Base-by-base conservation (phyloP, 2,797 vertebrate species). In the Enteromius unitaeniatus region DNA sequence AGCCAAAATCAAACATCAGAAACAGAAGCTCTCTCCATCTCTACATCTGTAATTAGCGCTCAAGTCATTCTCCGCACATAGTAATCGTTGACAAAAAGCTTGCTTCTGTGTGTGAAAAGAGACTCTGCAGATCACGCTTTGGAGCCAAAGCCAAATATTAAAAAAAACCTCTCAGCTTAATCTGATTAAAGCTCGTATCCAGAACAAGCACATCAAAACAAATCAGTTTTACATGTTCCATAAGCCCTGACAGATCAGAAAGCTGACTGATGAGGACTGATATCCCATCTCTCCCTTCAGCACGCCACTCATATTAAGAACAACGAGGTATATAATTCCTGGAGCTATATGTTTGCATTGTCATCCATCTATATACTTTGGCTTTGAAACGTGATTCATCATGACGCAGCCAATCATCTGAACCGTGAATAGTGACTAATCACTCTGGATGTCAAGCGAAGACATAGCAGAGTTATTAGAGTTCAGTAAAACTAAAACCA, bases 181-280 rank as follows among this genome's bases (percentile, higher is more conserved):
- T 78, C 58, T 34, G 51, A 70, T 47, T 40, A 75, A 26, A 68
- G 65, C 23, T 72, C 15, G 17, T 17, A 76, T 77, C 64, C 53
- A 79, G 31, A n/a, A 40, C 68, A 68, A 74, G 34, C 64, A 40
- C 26, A 49, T 86, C 60, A n/a, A 69, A 83, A 78, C 14, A 64
- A 68, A 74, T 79, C 85, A 45, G 79, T 31, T 88, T 81, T 84
- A 78, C 81, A 78, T 84, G 77, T 83, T 79, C 82, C 86, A 78
- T 58, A 31, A 83, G 79, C 82, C 78, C 87, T 87, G 91, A 90
- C 84, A 86, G 85, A 87, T 90, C 68, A 92, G 92, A 93, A 90
- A 92, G 90, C 90, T 88, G 88, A 89, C 89, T 93, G 92, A 93
- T 92, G 91, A 92, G 89, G 92, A 92, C 84, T 89, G 92, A 88